Conservation (phyloP, 2,888 invertebrate species). For the Chydorus sphaericus region DNA sequence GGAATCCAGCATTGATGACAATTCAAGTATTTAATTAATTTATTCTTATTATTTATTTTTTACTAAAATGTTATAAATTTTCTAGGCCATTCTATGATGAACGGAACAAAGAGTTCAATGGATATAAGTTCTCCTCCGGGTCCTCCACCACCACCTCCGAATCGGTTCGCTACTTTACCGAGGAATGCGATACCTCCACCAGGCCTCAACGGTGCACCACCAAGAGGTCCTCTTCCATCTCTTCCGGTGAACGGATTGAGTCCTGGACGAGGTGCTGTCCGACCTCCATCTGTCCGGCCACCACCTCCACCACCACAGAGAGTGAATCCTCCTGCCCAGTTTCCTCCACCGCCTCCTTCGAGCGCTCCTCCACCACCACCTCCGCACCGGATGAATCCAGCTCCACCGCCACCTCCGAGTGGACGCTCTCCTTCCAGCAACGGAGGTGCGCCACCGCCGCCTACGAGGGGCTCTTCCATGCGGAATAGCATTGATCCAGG, state of each 20-base stretch:
- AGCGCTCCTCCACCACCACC: conserved; percentile 17
- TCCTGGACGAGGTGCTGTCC: background rate
- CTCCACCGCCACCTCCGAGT: conserved; percentile 23
- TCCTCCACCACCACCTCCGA: conserved; percentile 4
- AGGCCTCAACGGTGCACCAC: conserved; percentile 12
- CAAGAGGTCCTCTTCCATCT: conserved; percentile 4
- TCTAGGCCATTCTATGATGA: no score
- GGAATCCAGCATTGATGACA: background rate
- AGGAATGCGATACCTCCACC: conserved; percentile 13
- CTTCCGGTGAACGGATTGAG: background rate
- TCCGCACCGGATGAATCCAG: conserved; percentile 21
- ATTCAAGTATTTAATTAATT: no score
- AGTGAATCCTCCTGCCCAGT: conserved; percentile 25
- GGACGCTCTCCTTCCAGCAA: conserved; percentile 18
- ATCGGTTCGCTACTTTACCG: conserved; percentile 9
- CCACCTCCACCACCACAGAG: conserved; percentile 14
- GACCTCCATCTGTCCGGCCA: conserved; percentile 31
- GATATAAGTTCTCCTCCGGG: background rate
- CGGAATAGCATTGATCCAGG: conserved; percentile 30
- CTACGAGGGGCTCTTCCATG: conserved; percentile 47
- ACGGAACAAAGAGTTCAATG: background rate
- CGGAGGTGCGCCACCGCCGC: conserved; percentile 39
- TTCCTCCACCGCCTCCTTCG: conserved; percentile 26
- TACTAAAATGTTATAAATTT: no score
- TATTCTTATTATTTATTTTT: no score